Evolutionary conservation across 2,888 invertebrate genomes (phyloP).

Genomic region (Drosophila paramelanica): DNA sequence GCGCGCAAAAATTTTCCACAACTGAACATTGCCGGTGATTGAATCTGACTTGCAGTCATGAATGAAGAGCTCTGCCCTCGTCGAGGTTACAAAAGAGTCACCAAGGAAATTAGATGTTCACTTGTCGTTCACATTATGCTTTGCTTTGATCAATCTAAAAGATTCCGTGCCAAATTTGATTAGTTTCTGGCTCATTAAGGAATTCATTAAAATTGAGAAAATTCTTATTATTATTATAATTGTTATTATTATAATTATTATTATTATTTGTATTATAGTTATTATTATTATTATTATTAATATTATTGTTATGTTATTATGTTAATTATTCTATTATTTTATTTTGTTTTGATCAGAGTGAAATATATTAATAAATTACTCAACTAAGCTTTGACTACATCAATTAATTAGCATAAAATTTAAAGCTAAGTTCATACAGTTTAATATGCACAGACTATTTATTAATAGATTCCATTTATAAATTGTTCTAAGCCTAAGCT

Average conservation of each 20-base stretch:
- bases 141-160: not conserved
- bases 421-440: too few species aligned
- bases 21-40: slow-evolving; percentile 35
- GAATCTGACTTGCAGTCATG: slow-evolving; percentile 19
- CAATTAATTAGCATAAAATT: too few species aligned
- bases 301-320: not conserved
- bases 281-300: too few species aligned
- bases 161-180: slow-evolving; percentile 14
- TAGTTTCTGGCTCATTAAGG: slow-evolving; percentile 1
- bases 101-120: slow-evolving; percentile 18
- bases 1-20: slow-evolving; percentile 44
- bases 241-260: too few species aligned
- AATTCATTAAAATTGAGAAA: not conserved
- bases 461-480: too few species aligned
- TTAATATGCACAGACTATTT: not conserved
- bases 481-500: too few species aligned
- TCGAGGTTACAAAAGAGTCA: slow-evolving; percentile 14
- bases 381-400: too few species aligned
- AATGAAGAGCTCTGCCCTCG: slow-evolving; percentile 11
- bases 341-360: too few species aligned
- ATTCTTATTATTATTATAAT: too few species aligned
- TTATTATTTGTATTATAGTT: too few species aligned
- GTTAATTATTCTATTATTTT: too few species aligned
- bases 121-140: not conserved
- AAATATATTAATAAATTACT: too few species aligned